Evolutionary conservation across 2,797 vertebrate species (phyloP), one percentile per base, ranked within the genome.

Genomic region (Cyclopterus lumpus): DNA sequence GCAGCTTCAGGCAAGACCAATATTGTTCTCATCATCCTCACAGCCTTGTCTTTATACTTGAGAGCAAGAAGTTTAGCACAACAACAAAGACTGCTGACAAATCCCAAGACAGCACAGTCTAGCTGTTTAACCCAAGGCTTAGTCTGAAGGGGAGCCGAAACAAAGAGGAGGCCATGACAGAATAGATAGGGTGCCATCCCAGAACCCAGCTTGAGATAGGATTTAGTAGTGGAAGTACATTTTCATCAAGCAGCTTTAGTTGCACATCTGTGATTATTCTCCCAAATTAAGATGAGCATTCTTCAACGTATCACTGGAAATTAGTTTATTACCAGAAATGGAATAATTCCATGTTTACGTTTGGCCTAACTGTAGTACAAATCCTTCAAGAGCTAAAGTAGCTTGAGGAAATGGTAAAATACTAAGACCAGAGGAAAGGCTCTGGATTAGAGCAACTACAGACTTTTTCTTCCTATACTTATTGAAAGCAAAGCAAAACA

Each of bases 1-100:
- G 84, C 86, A 92, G 80, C 58, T 90, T 88, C 87, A 96, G 94
- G 96, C 94, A 94, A 92, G 86, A n/a, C 2, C 71, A 12, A 75
- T 4, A 12, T 1, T 24, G 11, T 24, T 28, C 5, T 48, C 61
- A 16, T 61, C 14, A 54, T 11, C 40, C 28, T 22, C n/a, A 58
- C 44, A 26, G 20, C n/a, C 51, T 16, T 4, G 12, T 28, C 3
- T 38, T 30, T 38, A 8, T 20, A 38, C 42, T 20, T 36, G 5
- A 60, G 15, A 28, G 26, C n/a, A 62, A 14, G 5, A 16, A 28
- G 30, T 36, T 5, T 15, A 15, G 32, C 14, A 14, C 18, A 4
- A 64, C 3, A 36, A 11, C 7, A 55, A 9, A 57, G 24, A 3
- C 34, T 14, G 38, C 34, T 24, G 55, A 61, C 5, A 9, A 8